Conservation (phyloP, 2,113 vertebrate genomes). For the Oreotrochilus melanogaster region DNA sequence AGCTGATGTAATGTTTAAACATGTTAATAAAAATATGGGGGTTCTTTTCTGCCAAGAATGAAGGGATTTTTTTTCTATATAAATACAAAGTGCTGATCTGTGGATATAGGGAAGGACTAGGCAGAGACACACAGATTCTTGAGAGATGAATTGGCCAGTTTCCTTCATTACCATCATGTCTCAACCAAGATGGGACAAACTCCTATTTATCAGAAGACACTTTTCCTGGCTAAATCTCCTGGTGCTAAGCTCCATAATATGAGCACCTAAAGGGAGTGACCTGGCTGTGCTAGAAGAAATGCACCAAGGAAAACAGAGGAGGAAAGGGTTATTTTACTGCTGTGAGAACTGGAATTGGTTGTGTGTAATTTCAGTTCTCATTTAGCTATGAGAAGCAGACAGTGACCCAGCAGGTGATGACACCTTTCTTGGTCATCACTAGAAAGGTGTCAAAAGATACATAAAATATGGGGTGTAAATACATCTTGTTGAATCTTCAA, state of each 20-base stretch:
- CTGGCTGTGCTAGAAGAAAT: not conserved
- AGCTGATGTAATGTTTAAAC: conserved; percentile 60
- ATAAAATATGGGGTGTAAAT: not conserved
- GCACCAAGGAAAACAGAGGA: no score
- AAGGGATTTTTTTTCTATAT: not conserved
- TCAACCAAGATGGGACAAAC: not conserved
- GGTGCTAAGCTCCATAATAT: not conserved
- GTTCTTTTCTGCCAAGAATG: conserved; percentile 11
- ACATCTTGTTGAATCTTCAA: not conserved
- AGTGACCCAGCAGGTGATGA: not conserved
- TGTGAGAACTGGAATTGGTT: no score
- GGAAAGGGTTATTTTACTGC: not conserved
- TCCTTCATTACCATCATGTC: not conserved
- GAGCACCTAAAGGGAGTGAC: not conserved
- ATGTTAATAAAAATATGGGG: conserved; percentile 38
- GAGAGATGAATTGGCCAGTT: not conserved
- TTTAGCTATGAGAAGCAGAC: not conserved
- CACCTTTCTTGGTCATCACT: not conserved
- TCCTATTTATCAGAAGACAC: not conserved
- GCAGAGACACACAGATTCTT: not conserved
- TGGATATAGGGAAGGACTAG: not conserved
- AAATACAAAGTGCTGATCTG: conserved; percentile 23
- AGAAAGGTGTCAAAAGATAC: not conserved
- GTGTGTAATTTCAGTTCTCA: not conserved
- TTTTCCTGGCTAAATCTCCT: not conserved